A percentile compares a stretch with the other conserved stretches of the same genome.
Conservation (phyloP, 1,140 invertebrate species). For the Harpegnathos saltator region DNA sequence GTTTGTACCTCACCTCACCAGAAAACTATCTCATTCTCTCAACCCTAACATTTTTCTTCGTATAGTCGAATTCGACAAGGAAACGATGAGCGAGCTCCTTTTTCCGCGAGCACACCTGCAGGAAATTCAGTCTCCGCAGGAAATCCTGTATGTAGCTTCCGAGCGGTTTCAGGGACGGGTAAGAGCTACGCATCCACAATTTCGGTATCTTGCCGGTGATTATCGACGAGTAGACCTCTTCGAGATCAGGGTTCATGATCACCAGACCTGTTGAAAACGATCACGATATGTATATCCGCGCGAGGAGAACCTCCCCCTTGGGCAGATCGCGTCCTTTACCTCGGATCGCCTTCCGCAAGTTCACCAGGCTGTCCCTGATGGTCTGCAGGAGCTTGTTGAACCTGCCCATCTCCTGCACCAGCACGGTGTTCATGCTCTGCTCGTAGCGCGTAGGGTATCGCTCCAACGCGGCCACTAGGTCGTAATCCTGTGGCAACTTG, state of each 20-base stretch:
- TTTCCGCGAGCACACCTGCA: conserved; percentile 88
- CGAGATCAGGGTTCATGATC: conserved; percentile 94
- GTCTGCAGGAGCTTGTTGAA: conserved; percentile 93
- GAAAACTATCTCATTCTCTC: no score
- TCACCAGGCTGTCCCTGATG: conserved; percentile 91
- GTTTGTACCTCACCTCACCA: no score
- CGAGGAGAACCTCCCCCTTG: conserved; percentile 8
- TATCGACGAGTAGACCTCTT: conserved; percentile 95
- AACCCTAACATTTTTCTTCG: no score
- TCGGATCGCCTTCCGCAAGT: conserved; percentile 95
- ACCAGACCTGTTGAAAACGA: conserved; percentile 88
- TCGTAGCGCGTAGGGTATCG: conserved; percentile 93
- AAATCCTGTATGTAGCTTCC: conserved; percentile 96
- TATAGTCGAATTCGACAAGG: no score
- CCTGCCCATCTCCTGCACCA: conserved; percentile 96
- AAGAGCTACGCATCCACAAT: conserved; percentile 94
- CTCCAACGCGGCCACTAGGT: conserved; percentile 89
- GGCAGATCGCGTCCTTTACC: conserved; percentile 87
- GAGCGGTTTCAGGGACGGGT: conserved; percentile 97
- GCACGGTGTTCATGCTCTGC: conserved; percentile 97
- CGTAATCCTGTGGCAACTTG: conserved; percentile 91
- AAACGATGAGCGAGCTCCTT: no score
- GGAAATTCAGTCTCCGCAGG: conserved; percentile 91
- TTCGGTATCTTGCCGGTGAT: conserved; percentile 93
- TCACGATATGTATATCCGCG: conserved; percentile 2